Base-by-base conservation (phyloP, 1,140 invertebrate species). In the Zaprionus capensis region DNA sequence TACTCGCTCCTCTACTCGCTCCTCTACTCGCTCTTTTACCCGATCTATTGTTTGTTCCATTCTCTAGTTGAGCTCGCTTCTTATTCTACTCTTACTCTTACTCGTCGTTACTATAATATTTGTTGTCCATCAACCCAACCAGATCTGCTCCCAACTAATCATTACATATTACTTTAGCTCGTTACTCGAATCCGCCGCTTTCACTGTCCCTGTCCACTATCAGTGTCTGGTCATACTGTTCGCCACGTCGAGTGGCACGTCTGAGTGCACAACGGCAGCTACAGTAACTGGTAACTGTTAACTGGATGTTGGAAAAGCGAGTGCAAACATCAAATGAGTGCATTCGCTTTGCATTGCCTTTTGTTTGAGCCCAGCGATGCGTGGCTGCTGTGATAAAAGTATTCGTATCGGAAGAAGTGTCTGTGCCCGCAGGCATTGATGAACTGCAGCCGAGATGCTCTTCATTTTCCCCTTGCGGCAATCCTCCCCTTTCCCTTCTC, bases 311-410 rank as follows among this genome's bases (percentile, higher is more conserved):
- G 38, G 34, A 70, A 38, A 26, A 34, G 49, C 24, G 57, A 36
- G 31, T 46, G n/a, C 26, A 36, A 61, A 31, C 36, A 49, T 63
- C 34, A 71, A 64, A 62, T 74, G 76, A 69, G 69, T 73, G 69
- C 78, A 70, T 49, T 59, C 56, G 49, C 26, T 74, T 78, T 84
- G 81, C 83, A 80, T 74, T 83, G 70, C 59, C 84, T 88, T 86
- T 87, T 87, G 84, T 87, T 88, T 77, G 80, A 81, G 78, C 68
- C 65, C 84, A 88, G 73, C 84, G 84, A 87, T 84, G 84, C 84
- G 84, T 87, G 84, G 78, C 75, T 78, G 71, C 69, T 73, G 78
- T 84, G 84, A 87, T 87, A 87, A 87, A 87, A 88, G 86, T 83
- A 51, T 51, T 51, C 46, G 46, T 51, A 79, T 68, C 78, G 79